phyloP scores from a whole-genome alignment of 1,140 invertebrate genomes.

The Araneus ventricosus region DNA sequence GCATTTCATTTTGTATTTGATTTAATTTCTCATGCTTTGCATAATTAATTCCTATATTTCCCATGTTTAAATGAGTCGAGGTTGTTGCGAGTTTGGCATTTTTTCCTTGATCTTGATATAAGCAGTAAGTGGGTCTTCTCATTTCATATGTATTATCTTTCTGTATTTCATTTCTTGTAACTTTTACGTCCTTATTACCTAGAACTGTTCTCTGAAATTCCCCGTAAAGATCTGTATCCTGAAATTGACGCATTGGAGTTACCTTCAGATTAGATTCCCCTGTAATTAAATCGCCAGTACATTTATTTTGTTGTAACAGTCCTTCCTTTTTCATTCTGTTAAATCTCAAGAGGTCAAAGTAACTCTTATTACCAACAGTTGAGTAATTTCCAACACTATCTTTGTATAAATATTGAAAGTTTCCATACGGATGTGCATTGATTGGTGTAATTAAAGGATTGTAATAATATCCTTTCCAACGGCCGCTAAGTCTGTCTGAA shows the following conservation, averaged over 20 bases:
- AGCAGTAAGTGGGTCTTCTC: no score
- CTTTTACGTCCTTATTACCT: no score
- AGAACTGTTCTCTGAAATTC: neutral
- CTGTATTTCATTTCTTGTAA: no score
- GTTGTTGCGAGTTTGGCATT: no score
- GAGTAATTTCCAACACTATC: neutral
- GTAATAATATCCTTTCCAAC: neutral
- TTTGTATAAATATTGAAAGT: neutral
- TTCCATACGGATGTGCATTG: neutral
- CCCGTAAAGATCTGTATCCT: neutral
- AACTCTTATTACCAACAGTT: neutral
- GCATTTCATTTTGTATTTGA: no score
- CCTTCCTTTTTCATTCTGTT: neutral
- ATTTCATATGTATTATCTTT: no score
- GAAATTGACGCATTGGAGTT: neutral
- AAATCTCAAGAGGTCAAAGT: neutral
- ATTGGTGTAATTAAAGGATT: neutral
- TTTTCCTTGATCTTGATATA: no score
- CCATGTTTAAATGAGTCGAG: no score
- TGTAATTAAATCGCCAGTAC: neutral
- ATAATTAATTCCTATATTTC: no score
- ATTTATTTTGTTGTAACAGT: neutral
- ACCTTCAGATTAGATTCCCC: neutral
- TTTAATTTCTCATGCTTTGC: no score
- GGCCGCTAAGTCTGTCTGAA: neutral